Conservation (phyloP, 2,888 invertebrate species). For the Apodemia hepburni region DNA sequence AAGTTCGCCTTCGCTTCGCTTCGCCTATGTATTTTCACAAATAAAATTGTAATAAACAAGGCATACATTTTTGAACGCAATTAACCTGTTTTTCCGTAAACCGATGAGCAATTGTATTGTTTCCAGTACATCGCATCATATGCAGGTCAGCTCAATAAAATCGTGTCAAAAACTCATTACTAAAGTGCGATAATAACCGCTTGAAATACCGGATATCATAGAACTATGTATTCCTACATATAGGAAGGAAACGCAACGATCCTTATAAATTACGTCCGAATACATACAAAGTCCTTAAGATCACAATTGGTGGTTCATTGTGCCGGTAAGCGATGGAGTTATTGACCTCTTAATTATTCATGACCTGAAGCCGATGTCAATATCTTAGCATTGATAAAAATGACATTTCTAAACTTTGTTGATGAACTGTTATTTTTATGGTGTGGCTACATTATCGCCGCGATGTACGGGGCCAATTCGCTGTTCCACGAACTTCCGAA, state of each 20-base stretch:
- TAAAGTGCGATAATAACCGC: background rate
- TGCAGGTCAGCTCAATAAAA: background rate
- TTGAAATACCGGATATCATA: conserved; percentile 3
- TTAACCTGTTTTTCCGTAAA: too few relatives aligned
- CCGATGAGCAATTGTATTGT: too few relatives aligned
- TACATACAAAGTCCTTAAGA: background rate
- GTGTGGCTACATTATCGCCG: too few relatives aligned
- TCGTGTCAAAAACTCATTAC: background rate
- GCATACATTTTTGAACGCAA: too few relatives aligned
- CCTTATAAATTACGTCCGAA: conserved; percentile 1
- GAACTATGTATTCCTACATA: background rate
- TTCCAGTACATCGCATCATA: too few relatives aligned
- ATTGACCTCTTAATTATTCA: conserved; percentile 35
- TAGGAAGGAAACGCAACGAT: conserved; percentile 3
- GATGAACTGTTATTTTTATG: too few relatives aligned
- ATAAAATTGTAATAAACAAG: too few relatives aligned
- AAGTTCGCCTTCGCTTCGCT: too few relatives aligned
- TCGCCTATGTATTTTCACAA: too few relatives aligned
- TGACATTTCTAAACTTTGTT: too few relatives aligned
- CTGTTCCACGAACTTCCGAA: too few relatives aligned
- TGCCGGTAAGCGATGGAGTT: conserved; percentile 28
- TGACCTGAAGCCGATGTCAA: conserved; percentile 26
- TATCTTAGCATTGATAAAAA: conserved; percentile 3
- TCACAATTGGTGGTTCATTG: conserved; percentile 11
- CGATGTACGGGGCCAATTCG: too few relatives aligned